Base-by-base conservation (phyloP, 2,113 vertebrate species). In the Rattus rattus region DNA sequence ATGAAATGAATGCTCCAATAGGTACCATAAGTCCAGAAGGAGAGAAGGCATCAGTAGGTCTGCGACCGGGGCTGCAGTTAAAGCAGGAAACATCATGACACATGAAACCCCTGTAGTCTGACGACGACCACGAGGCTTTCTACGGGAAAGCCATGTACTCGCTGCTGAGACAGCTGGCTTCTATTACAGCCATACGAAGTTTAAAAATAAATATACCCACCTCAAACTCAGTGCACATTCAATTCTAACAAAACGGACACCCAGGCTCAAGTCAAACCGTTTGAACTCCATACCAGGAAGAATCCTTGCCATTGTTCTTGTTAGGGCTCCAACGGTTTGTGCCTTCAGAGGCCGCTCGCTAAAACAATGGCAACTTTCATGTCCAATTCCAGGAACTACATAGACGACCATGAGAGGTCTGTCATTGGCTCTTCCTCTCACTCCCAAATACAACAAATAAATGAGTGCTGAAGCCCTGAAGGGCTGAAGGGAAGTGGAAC, bases 331-430 rank as follows among this genome's bases (percentile, higher is more conserved):
- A 73, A 83, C 81, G 93, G 88, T 93, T 95, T 96, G 91, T 77
- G 90, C 85, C 77, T 95, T 94, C 33, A 75, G 92, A 90, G 92
- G 75, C 49, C 28, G 52, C 93, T 54, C 79, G 95, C 77, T 94
- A 94, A 92, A 96, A 98, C 97, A 97, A 97, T 95, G 96, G 49
- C 77, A 88, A 95, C 86, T 96, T 97, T 96, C 91, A 98, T 97
- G 96, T 96, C 77, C 77, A 61, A 89, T 96, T 95, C 96, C 81
- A 92, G 96, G 88, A 92, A 97, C 97, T 59, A 52, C n/a, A 70
- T 30, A 97, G 97, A 90, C 83, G 91, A 96, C 97, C 95, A 94
- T 19, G 67, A 96, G 87, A 96, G 52, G 36, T 24, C 61, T 83
- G 83, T 90, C 20, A 5, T 54, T 86, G 26, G 7, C 69, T 52